phyloP scores from a whole-genome alignment of 2,888 invertebrate species.

The Drosophila rellima region DNA sequence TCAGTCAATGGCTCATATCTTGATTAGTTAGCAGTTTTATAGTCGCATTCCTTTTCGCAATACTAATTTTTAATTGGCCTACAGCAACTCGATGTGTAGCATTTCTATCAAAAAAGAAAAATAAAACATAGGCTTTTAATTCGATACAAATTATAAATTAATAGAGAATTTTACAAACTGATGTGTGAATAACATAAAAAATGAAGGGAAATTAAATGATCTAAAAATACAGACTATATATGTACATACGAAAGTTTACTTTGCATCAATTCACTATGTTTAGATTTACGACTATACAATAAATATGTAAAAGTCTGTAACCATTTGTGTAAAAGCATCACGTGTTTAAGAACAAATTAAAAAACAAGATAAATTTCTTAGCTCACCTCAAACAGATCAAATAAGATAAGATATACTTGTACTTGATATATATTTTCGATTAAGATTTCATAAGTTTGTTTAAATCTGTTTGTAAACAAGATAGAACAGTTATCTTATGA shows the following conservation, averaged over 20 bases:
- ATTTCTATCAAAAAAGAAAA: not conserved
- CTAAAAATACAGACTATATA: not conserved
- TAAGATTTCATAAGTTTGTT: too few species aligned
- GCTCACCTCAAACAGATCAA: not conserved
- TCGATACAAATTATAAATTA: slow-evolving; percentile 1
- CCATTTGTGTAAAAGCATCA: too few species aligned
- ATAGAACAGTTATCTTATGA: too few species aligned
- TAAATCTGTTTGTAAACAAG: too few species aligned
- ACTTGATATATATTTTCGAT: too few species aligned
- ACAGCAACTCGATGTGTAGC: not conserved
- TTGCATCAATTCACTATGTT: not conserved
- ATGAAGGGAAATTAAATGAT: not conserved
- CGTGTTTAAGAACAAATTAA: not conserved
- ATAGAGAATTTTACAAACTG: slow-evolving; percentile 3
- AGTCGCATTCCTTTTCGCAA: slow-evolving; percentile 13
- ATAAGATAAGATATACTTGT: not conserved
- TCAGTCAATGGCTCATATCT: slow-evolving; percentile 25
- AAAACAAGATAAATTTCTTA: not conserved
- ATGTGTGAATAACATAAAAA: slow-evolving; percentile 17
- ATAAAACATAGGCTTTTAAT: not conserved
- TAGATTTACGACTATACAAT: not conserved
- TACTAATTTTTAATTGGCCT: slow-evolving; percentile 14
- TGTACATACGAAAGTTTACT: not conserved
- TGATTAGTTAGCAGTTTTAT: slow-evolving; percentile 13
- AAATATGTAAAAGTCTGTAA: not conserved